Percentiles rank a stretch among this genome's conserved stretches.
These are phyloP conservation scores for Ochotona princeps DNA, from an alignment of 2,113 vertebrate genomes.

Conservation along the genomic window DNA sequence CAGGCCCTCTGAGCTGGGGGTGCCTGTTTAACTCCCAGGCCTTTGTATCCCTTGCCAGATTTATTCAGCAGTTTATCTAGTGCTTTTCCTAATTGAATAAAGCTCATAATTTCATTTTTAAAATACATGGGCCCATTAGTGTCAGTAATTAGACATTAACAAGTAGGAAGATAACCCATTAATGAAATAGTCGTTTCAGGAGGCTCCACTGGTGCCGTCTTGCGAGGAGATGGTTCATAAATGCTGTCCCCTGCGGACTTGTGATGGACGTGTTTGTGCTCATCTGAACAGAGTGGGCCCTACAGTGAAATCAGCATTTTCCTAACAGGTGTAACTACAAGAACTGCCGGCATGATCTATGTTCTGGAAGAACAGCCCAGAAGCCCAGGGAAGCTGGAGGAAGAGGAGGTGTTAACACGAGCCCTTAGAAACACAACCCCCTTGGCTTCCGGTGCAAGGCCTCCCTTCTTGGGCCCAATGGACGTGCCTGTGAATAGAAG, in stretches of 20 bases:
- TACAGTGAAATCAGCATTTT: conserved; percentile 76
- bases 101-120: conserved; percentile 85
- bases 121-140: conserved; percentile 85
- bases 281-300: conserved; percentile 56
- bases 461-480: neutral
- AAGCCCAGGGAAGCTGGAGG: neutral
- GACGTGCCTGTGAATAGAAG: neutral
- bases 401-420: neutral
- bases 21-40: conserved; percentile 72
- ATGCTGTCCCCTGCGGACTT: conserved; percentile 75
- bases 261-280: conserved; percentile 78
- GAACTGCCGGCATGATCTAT: conserved; percentile 64
- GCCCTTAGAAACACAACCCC: neutral
- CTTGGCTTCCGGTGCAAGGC: neutral
- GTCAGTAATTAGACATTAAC: conserved; percentile 85
- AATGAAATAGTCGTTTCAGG: conserved; percentile 84
- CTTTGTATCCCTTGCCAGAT: conserved; percentile 83
- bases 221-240: conserved; percentile 70
- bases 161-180: conserved; percentile 86
- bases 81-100: conserved; percentile 85
- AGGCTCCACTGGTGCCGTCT: conserved; percentile 64
- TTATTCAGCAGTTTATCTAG: conserved; percentile 80
- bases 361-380: neutral
- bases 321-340: conserved; percentile 63
- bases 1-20: conserved; percentile 64